Evolutionary conservation across 2,797 vertebrate species (phyloP), one percentile per base, ranked within the genome.

Genomic region (Anguilla obscura): DNA sequence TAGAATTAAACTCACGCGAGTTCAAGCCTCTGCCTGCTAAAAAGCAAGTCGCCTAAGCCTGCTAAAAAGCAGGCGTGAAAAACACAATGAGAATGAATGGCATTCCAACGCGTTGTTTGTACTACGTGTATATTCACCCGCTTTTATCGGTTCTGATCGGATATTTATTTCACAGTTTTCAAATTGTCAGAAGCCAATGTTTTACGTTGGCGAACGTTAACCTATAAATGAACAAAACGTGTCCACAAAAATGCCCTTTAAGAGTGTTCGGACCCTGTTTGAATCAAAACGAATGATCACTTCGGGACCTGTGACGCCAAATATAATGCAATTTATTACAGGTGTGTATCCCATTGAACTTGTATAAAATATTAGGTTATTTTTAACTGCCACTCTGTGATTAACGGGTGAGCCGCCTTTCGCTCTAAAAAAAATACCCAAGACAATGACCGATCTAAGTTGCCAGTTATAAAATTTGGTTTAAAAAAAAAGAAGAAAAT

Each of bases 381-480:
- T 24, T 82, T 66, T 85, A 86, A 88, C 88, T 87, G 89, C 86
- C 88, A 88, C 89, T 90, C 92, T 93, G 91, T 88, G 95, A 94
- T 95, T 93, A 94, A 93, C 30, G 86, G 90, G 90, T 90, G 86
- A 91, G 84, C 89, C 91, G 88, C 91, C 90, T 90, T 90, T 86
- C 91, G 87, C 86, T 88, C 48, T 54, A 85, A 85, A 88, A n/a
- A n/a, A 92, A n/a, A 92, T 69, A 91, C 83, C 91, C 94, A 88
- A 90, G 88, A 87, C 91, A 89, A 92, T 93, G 89, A 89, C 90
- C 89, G 88, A 87, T 90, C 89, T 24, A 71, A 88, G 88, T 93
- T 91, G 93, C 93, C 93, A 94, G 93, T 87, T 93, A 92, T 88
- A 86, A 87, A 89, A 90, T 90, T 89, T 87, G 85, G 84, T 89